A percentile compares a stretch with the other conserved stretches of the same genome.
Evolutionary conservation across 2,113 vertebrate species (phyloP).

Genomic region (Paramormyrops kingsleyae): DNA sequence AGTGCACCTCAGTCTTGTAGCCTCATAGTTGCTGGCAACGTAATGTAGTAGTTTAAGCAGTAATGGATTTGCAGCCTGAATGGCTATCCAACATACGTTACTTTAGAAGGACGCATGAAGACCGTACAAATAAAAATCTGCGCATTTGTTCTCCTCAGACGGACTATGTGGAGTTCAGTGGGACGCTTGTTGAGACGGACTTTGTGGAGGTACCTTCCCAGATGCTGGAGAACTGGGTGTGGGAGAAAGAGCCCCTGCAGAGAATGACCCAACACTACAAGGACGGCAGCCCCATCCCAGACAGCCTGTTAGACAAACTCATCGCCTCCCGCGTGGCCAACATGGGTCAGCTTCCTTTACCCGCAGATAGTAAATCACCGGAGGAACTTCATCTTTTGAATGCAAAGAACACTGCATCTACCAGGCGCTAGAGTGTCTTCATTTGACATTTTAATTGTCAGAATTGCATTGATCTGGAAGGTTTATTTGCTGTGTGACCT

Average conservation of each 20-base stretch:
- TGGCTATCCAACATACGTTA: not conserved
- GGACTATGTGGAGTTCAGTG: slow-evolving; percentile 85
- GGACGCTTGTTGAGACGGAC: slow-evolving; percentile 87
- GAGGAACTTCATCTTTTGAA: not conserved
- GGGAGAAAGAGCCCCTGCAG: slow-evolving; percentile 81
- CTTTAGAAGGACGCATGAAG: not conserved
- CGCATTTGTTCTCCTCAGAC: slow-evolving; percentile 51
- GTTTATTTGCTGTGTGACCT: not conserved
- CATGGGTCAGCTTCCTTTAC: slow-evolving; percentile 63
- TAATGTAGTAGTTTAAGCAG: not conserved
- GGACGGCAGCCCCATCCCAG: slow-evolving; percentile 69
- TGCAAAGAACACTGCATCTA: not conserved
- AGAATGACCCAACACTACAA: slow-evolving; percentile 85
- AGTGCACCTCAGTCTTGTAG: not conserved
- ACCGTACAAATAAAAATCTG: not conserved
- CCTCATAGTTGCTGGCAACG: not conserved
- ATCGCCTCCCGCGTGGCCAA: slow-evolving; percentile 84
- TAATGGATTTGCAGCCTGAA: not conserved
- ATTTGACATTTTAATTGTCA: not conserved
- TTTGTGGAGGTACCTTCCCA: slow-evolving; percentile 95
- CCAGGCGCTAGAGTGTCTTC: not conserved
- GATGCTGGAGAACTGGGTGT: slow-evolving; percentile 96
- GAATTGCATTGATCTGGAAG: not conserved
- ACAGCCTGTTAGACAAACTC: slow-evolving; percentile 75
- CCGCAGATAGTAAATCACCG: not conserved